Base-by-base conservation (phyloP, 2,888 invertebrate species). In the Coleophora flavipennella region DNA sequence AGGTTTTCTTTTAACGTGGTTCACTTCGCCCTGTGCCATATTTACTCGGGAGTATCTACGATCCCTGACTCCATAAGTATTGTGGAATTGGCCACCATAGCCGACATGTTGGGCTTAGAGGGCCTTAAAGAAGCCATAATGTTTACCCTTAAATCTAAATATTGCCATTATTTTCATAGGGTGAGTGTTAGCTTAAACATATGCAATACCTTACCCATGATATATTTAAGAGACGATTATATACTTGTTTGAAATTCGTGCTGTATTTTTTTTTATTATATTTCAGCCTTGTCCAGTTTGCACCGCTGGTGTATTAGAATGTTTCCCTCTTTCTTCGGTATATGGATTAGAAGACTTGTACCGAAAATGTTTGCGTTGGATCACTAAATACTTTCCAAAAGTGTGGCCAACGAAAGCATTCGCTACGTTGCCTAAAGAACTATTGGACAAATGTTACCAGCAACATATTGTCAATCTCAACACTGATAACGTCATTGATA, bases 131-230 rank as follows among this genome's bases (percentile, higher is more conserved):
- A 97, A 78, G 94, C 96, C 2, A 94, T 96, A 1, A 92, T 92
- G 62, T 92, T 94, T 57, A 93, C 94, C 0, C 81, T 97, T 27
- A 94, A 94, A 73, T 90, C 90, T 13, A 93, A 94, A 70, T 95
- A 94, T 70, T 97, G 97, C 66, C 97, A 98, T 72, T 91, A 95
- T 69, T 97, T 98, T 69, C 97, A 98, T 65, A 92, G 93, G 86
- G 92, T 92, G 72, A 64, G 53, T n/a, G n/a, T n/a, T n/a, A n/a
- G n/a, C n/a, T n/a, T n/a, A n/a, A n/a, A n/a, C n/a, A n/a, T n/a
- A n/a, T n/a, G n/a, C n/a, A n/a, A n/a, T n/a, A n/a, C n/a, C n/a
- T n/a, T n/a, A n/a, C n/a, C n/a, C n/a, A n/a, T n/a, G n/a, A n/a
- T n/a, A n/a, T n/a, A n/a, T n/a, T n/a, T n/a, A n/a, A n/a, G n/a